Evolutionary conservation across 2,797 vertebrate genomes (phyloP).

Genomic region (Cirrhinus mrigala): DNA sequence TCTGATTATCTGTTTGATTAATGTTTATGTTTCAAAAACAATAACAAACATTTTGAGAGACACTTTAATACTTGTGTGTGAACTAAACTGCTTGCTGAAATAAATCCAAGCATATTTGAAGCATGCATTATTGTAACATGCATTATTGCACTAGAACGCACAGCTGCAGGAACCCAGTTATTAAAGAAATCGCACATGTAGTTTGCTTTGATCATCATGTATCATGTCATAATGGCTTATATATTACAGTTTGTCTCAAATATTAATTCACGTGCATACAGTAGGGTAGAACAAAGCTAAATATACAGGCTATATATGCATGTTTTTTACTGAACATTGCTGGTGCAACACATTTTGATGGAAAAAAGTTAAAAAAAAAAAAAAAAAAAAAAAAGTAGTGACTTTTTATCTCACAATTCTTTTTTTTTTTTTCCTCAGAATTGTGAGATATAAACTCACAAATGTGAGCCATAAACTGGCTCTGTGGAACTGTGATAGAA

Average conservation of each 20-base stretch:
- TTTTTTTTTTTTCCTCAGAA: too few species aligned
- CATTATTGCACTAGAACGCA: background rate
- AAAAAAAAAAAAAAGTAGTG: too few species aligned
- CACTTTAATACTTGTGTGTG: background rate
- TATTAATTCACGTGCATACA: background rate
- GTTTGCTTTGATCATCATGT: background rate
- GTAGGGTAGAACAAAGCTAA: background rate
- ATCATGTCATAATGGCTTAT: background rate
- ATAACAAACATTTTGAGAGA: background rate
- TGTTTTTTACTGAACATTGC: background rate
- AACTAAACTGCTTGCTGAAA: background rate
- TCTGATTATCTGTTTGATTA: background rate
- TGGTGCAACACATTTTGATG: background rate
- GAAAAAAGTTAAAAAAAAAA: too few species aligned
- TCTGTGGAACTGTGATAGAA: too few species aligned
- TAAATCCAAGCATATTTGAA: background rate
- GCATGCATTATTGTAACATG: background rate
- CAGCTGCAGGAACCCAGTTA: background rate
- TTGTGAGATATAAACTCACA: too few species aligned
- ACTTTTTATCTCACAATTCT: too few species aligned
- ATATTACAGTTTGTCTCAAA: background rate
- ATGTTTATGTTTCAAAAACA: background rate
- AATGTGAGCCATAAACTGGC: too few species aligned
- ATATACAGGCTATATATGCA: too few species aligned
- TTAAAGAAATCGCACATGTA: background rate